phyloP scores from a whole-genome alignment of 1,140 invertebrate species.

The Brachionus rotundiformis region DNA sequence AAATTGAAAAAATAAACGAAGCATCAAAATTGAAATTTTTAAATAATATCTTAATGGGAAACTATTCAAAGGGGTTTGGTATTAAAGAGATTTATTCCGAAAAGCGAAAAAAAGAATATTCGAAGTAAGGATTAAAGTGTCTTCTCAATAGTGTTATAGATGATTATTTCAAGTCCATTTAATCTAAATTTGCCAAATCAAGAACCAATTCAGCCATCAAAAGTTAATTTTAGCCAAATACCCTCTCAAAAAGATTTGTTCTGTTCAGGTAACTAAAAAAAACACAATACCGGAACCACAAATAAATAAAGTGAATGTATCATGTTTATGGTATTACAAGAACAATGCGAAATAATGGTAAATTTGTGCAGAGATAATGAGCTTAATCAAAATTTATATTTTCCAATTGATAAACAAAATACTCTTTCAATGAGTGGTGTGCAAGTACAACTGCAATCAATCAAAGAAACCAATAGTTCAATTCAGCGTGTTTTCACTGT shows the following conservation, averaged over 20 bases:
- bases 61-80: no score
- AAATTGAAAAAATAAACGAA: no score
- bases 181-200: no score
- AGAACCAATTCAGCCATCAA: no score
- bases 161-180: no score
- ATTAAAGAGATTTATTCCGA: no score
- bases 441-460: neutral
- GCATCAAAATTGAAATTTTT: no score
- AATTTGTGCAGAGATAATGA: constrained; percentile 38
- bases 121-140: no score
- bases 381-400: constrained; percentile 16
- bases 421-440: neutral
- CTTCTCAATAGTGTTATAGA: no score
- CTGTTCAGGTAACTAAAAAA: neutral
- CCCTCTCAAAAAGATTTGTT: neutral
- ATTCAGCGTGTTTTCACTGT: constrained; percentile 14
- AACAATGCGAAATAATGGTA: constrained; percentile 22
- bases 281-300: neutral
- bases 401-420: neutral
- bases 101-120: no score
- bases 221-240: neutral
- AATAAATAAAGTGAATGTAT: neutral
- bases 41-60: no score
- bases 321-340: neutral
- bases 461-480: neutral